Evolutionary conservation across 92 coral and sea anemone species (phyloP), one percentile per base, ranked within the genome.

Genomic region (Bergia puertoricense): DNA sequence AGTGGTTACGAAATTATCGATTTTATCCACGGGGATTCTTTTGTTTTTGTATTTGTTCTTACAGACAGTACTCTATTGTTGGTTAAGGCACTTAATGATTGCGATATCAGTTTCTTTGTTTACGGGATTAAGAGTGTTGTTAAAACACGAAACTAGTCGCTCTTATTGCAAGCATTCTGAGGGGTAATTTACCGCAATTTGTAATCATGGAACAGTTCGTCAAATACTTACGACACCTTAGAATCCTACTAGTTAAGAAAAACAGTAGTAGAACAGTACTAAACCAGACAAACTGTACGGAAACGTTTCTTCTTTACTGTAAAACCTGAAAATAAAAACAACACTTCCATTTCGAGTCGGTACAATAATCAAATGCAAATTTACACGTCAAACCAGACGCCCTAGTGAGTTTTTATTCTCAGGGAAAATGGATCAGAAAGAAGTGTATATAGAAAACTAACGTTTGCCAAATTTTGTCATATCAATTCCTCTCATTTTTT

Each of bases 1-100:
- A 89, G 90, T 73, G 88, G 81, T 46, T 44, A 77, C 44, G 86
- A 77, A 68, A 74, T 73, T 15, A 69, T 79, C 86, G 40, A 87
- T 56, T 78, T 82, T 67, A 14, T 83, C 78, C 48, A 18, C 59
- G 78, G 85, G 85, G 80, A 76, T 36, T 42, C 59, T 85, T 79
- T 82, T 80, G 80, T 80, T 86, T 43, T 14, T 43, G 44, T 5
- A 10, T 71, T 48, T 84, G 54, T 84, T 43, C 38, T 15, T 62
- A 46, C 77, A 84, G 36, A 42, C 79, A 71, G 66, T 84, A 50
- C 41, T 67, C 77, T 36, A 56, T 84, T 69, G 20, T 84, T 46
- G 15, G 66, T 22, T 71, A 41, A 71, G 36, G 66, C 57, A 36
- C 78, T 72, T 69, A 39, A 84, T 84, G 68, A 84, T 45, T 74